These are phyloP conservation scores for Poecilus cupreus DNA, from an alignment of 2,888 invertebrate genomes.

Conservation along the genomic window DNA sequence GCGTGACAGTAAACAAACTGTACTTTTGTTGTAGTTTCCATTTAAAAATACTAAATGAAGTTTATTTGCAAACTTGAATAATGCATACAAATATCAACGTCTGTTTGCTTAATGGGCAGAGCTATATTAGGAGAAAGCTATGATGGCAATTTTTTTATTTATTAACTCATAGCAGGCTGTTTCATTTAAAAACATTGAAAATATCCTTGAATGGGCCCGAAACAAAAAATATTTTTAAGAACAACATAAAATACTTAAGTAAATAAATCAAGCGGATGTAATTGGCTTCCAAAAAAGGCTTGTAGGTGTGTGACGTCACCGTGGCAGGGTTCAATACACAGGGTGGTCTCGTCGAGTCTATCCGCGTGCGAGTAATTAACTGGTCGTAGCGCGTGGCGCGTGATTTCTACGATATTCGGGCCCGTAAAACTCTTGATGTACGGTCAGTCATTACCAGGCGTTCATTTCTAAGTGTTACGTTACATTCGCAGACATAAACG, in stretches of 20 bases:
- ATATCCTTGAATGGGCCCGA: not conserved
- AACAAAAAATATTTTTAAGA: slow-evolving; percentile 29
- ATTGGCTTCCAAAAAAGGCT: slow-evolving; percentile 18
- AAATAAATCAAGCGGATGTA: slow-evolving; percentile 20
- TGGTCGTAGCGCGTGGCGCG: slow-evolving; percentile 5
- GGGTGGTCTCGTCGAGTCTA: slow-evolving; percentile 6
- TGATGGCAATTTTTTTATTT: not conserved
- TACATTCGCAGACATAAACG: slow-evolving; percentile 51
- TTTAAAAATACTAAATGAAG: no score
- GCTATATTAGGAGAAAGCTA: slow-evolving; percentile 21
- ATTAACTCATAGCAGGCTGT: not conserved
- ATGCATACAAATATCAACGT: slow-evolving; percentile 17
- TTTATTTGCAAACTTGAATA: slow-evolving; percentile 15
- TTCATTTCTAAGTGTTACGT: slow-evolving; percentile 54
- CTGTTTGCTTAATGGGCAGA: not conserved
- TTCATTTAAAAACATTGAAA: slow-evolving; percentile 20
- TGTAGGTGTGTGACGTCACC: not conserved
- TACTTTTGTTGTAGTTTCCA: no score
- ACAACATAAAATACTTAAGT: slow-evolving; percentile 35
- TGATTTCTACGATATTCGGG: slow-evolving; percentile 41
- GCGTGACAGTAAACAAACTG: no score
- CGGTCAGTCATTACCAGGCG: slow-evolving; percentile 53
- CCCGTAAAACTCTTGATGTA: slow-evolving; percentile 53
- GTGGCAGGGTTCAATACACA: not conserved
- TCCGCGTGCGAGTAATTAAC: slow-evolving; percentile 16